Evolutionary conservation across 2,113 vertebrate species (phyloP).

Genomic region (Coregonus clupeaformis): DNA sequence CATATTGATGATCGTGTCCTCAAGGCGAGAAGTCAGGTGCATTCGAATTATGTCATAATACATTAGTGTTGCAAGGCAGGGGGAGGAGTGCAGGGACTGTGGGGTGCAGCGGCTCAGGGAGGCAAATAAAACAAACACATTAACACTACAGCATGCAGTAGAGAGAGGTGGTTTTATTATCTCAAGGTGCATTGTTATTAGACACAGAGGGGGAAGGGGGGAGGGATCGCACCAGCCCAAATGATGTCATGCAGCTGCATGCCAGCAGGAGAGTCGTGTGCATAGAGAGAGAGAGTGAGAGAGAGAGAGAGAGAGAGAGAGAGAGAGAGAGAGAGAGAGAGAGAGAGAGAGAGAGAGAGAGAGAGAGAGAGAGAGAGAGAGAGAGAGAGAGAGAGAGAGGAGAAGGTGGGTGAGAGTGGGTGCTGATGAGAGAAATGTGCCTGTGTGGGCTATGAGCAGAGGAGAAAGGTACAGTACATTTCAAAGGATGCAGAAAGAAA

Average conservation of each 20-base stretch:
- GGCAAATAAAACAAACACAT: neutral
- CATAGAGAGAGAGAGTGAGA: constrained; percentile 29
- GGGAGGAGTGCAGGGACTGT: neutral
- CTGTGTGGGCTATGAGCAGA: neutral
- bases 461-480: constrained; percentile 16
- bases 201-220: constrained; percentile 10
- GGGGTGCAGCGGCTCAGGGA: neutral
- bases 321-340: constrained; percentile 36
- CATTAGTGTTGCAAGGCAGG: neutral
- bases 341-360: constrained; percentile 28
- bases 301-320: constrained; percentile 28
- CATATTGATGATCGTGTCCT: no score
- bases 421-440: neutral
- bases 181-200: neutral
- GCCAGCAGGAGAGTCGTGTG: constrained; percentile 31
- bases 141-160: neutral
- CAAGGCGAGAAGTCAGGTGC: neutral
- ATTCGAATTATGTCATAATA: neutral
- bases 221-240: constrained; percentile 3
- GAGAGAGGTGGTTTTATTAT: neutral
- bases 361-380: constrained; percentile 30
- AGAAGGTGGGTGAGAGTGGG: constrained; percentile 1
- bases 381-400: constrained; percentile 29
- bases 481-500: neutral
- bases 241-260: constrained; percentile 73